Percentiles rank a stretch among this genome's conserved stretches.
Conservation (phyloP, 2,797 vertebrate genomes). For the Leptoclinus maculatus region DNA sequence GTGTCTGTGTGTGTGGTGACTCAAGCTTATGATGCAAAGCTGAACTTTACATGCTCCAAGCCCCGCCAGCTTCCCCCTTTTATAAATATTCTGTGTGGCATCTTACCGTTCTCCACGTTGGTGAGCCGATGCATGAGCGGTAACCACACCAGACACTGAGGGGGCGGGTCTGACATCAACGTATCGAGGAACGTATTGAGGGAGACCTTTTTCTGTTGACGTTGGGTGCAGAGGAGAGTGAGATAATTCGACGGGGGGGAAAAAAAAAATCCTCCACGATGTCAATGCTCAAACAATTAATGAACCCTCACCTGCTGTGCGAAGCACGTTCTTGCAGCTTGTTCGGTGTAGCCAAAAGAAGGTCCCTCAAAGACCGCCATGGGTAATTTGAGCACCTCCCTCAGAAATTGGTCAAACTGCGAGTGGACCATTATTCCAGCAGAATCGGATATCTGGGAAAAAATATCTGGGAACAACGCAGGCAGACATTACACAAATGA, state of each 20-base stretch:
- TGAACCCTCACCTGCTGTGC: slow-evolving; percentile 89
- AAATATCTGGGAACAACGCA: slow-evolving; percentile 89
- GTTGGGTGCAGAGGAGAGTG: slow-evolving; percentile 9
- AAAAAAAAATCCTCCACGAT: slow-evolving; percentile 2
- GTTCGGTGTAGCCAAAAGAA: slow-evolving; percentile 96
- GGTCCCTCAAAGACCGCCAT: slow-evolving; percentile 98
- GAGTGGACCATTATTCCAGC: slow-evolving; percentile 92
- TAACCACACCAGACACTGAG: slow-evolving; percentile 99
- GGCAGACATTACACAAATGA: slow-evolving; percentile 55
- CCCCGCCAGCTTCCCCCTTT: background rate
- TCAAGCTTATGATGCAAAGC: slow-evolving; percentile 60
- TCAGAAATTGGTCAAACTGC: slow-evolving; percentile 94
- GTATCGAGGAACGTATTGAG: slow-evolving; percentile 98
- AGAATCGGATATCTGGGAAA: slow-evolving; percentile 96
- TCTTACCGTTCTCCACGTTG: slow-evolving; percentile 97
- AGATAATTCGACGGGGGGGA: background rate
- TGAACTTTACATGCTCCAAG: slow-evolving; percentile 51
- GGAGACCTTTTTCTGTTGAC: slow-evolving; percentile 94
- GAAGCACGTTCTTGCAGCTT: slow-evolving; percentile 93
- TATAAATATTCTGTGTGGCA: slow-evolving; percentile 16
- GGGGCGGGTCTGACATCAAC: slow-evolving; percentile 97
- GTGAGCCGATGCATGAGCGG: slow-evolving; percentile 97
- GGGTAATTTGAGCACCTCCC: slow-evolving; percentile 95
- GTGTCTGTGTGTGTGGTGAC: slow-evolving; percentile 20
- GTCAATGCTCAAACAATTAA: slow-evolving; percentile 22